These are phyloP conservation scores for Simalia tracyae DNA, from an alignment of 2,797 vertebrate genomes.

Conservation along the genomic window DNA sequence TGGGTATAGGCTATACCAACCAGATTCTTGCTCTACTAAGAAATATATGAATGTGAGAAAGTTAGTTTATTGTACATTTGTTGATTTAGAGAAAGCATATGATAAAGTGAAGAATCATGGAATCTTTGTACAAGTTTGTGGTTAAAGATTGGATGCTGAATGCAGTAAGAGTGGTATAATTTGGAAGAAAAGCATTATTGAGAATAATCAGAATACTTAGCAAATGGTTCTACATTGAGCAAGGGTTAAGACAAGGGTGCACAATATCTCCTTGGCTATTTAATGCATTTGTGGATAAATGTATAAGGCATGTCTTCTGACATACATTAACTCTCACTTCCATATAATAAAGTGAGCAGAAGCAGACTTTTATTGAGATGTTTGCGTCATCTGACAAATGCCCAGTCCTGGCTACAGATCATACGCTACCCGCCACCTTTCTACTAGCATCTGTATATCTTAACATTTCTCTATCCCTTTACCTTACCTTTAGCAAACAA, in stretches of 20 bases:
- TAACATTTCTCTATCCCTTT: not conserved
- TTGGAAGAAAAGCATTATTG: not conserved
- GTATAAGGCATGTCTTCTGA: not conserved
- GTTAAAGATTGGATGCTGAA: not conserved
- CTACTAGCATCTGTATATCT: not conserved
- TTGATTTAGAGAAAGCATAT: not conserved
- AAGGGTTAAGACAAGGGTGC: not conserved
- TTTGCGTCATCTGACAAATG: not conserved
- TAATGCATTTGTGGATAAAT: not conserved
- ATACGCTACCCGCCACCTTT: not conserved
- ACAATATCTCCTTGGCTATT: not conserved
- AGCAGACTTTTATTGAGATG: not conserved
- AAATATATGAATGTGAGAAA: not conserved
- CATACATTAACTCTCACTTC: no score
- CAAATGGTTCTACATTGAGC: not conserved
- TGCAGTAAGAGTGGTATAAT: not conserved
- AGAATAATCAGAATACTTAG: not conserved
- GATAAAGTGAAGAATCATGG: not conserved
- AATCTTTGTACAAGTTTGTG: not conserved
- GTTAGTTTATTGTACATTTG: not conserved
- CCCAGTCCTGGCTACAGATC: not conserved
- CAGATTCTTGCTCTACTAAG: not conserved
- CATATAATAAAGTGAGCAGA: not conserved
- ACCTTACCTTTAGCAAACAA: not conserved
- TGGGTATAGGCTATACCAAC: not conserved